A percentile compares a stretch with the other conserved stretches of the same genome.
These are phyloP conservation scores for Drosophila pseudotakahashii DNA, from an alignment of 2,888 invertebrate species.

Conservation along the genomic window DNA sequence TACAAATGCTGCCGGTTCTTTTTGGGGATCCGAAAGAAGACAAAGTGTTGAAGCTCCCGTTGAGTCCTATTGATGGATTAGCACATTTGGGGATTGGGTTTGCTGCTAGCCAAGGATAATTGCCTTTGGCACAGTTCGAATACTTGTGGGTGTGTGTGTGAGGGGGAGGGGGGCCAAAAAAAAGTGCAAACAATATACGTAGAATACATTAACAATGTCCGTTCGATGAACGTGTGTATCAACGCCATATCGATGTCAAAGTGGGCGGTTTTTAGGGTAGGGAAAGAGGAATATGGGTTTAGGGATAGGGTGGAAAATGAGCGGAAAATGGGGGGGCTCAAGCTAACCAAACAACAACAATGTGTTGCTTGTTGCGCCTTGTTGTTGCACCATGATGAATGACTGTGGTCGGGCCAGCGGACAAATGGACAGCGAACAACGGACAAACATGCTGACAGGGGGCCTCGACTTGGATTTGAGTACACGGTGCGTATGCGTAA, in stretches of 20 bases:
- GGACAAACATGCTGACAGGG: conserved; percentile 63
- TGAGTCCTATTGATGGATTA: conserved; percentile 66
- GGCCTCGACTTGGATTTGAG: conserved; percentile 48
- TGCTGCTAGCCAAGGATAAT: conserved; percentile 53
- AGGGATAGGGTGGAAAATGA: conserved; percentile 44
- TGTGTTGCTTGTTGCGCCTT: conserved; percentile 48
- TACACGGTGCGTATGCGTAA: conserved; percentile 67
- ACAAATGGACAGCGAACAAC: conserved; percentile 30
- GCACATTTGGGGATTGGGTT: conserved; percentile 52
- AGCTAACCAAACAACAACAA: conserved; percentile 30
- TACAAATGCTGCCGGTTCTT: conserved; percentile 4
- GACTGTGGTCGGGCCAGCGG: conserved; percentile 61
- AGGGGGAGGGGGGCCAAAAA: not conserved
- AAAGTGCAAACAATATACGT: conserved; percentile 29
- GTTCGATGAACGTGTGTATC: conserved; percentile 60
- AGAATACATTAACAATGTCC: conserved; percentile 64
- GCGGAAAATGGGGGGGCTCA: conserved; percentile 54
- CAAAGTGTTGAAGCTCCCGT: conserved; percentile 53
- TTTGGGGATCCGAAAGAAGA: conserved; percentile 6
- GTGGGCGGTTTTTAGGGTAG: conserved; percentile 1
- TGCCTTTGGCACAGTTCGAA: conserved; percentile 39
- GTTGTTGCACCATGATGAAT: conserved; percentile 67
- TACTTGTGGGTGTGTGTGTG: not conserved
- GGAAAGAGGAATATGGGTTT: not conserved
- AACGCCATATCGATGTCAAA: conserved; percentile 70